Evolutionary conservation across 2,888 invertebrate genomes (phyloP), one percentile per base, ranked within the genome.

Genomic region (Seladonia tumulorum): DNA sequence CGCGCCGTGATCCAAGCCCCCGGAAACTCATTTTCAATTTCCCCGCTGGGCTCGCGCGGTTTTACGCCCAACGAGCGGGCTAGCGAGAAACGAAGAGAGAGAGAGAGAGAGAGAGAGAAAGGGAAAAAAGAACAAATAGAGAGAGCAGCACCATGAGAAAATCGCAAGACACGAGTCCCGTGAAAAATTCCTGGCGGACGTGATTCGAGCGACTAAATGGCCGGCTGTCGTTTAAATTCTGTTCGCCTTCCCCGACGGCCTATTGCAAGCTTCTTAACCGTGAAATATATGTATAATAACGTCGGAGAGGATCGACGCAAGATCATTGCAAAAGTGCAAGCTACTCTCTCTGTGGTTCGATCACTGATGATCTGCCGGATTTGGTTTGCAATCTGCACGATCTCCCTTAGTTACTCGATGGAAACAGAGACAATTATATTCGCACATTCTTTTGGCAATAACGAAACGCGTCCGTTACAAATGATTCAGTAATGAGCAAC

Each of bases 121-220:
- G 35, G 45, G n/a, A 2, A 10, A 47, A 22, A 35, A 60, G 72
- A 39, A 10, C 4, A 10, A 18, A 35, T 35, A 66, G 68, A 22
- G 68, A n/a, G 53, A 53, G 53, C n/a, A 53, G 53, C 49, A 25
- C 35, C 85, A 86, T 81, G 78, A 81, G 85, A 79, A 86, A 86
- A 87, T 86, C 86, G 66, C 72, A 73, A 77, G 73, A 70, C 35
- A 47, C 74, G 72, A 53, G 78, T 16, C 73, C 35, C 63, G 81
- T 76, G 86, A 86, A 86, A 86, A 86, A 85, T 86, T 86, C 85
- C 79, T 81, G n/a, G 75, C 71, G 84, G 53, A 81, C 83, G 83
- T 87, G 87, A 83, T 77, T 73, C 85, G 83, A 76, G 78, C 82
- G 73, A 75, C 77, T 83, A 85, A 91, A 89, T 81, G 87, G 57